Percentiles rank a stretch among this genome's conserved stretches.
Evolutionary conservation across 2,797 vertebrate genomes (phyloP).

Genomic region (Geotrypetes seraphini): DNA sequence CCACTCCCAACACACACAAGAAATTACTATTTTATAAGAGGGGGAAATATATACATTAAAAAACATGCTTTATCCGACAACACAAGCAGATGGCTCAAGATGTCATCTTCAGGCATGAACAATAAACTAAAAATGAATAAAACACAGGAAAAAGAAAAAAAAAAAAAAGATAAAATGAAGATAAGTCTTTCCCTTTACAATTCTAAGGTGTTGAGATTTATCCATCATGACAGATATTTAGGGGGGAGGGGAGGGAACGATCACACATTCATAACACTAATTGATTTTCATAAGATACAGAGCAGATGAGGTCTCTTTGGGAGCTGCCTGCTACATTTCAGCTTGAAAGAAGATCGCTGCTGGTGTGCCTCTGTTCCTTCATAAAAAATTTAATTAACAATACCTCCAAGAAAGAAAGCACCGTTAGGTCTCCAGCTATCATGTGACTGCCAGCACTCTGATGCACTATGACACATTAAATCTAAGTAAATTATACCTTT

Average conservation of each 20-base stretch:
- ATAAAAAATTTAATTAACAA: slow-evolving; percentile 54
- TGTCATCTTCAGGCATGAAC: not conserved
- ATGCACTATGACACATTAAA: slow-evolving; percentile 28
- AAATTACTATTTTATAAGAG: too few species aligned
- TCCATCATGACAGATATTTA: slow-evolving; percentile 18
- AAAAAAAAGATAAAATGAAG: not conserved
- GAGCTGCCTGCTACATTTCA: slow-evolving; percentile 47
- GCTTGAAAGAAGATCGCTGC: slow-evolving; percentile 39
- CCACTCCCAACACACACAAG: too few species aligned
- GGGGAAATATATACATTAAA: not conserved
- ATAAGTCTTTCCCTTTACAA: slow-evolving; percentile 4
- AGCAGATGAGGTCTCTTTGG: slow-evolving; percentile 43
- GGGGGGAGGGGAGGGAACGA: slow-evolving; percentile 28
- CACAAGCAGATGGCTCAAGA: too few species aligned
- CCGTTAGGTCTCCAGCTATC: slow-evolving; percentile 30
- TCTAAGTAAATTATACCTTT: slow-evolving; percentile 29
- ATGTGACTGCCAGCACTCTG: slow-evolving; percentile 13
- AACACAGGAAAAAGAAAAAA: not conserved
- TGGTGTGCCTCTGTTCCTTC: slow-evolving; percentile 35
- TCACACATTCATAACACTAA: slow-evolving; percentile 51
- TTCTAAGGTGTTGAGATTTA: slow-evolving; percentile 27
- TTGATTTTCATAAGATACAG: slow-evolving; percentile 49
- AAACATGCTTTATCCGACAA: not conserved
- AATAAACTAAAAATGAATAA: not conserved
- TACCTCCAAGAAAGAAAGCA: slow-evolving; percentile 34